Base-by-base conservation (phyloP, 1,140 invertebrate genomes). In the Drosophila novamexicana region DNA sequence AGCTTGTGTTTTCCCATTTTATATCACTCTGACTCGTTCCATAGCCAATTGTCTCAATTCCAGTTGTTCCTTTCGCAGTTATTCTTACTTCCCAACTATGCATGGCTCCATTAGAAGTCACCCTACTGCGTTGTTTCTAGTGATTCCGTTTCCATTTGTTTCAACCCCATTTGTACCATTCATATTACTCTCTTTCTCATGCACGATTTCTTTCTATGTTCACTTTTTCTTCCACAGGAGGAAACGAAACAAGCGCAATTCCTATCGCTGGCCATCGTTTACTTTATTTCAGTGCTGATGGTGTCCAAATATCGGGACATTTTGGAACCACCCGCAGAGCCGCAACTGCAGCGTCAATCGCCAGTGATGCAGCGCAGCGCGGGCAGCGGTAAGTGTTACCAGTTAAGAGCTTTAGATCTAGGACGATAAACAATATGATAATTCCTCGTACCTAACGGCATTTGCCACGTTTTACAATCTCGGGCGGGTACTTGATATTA, bases 161-260 rank as follows among this genome's bases (percentile, higher is more conserved):
- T 6, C 39, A 42, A 18, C 6, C 14, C 44, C 44, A 22, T 18
- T 9, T 50, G 0, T n/a, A 29, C 36, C 0, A 57, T 6, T 56
- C 7, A 8, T 39, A 36, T 32, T 7, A 7, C 8, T 57, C n/a
- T 29, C 32, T 4, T 32, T 42, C 29, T 22, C 10, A 8, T 16
- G 42, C 9, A 45, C 12, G n/a, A 12, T 34, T 5, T 50, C 10
- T 50, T 2, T 9, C 8, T 34, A 8, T 34, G 29, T 12, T 50
- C 34, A 36, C 7, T 22, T 18, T 36, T 18, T 56, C 34, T 14
- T 4, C 94, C 94, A 6, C 93, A 99, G 98, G 98, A 99, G 94
- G 99, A 99, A 94, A 99, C 98, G 52, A 99, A 99, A 93, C 99
- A 99, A 94, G 98, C 99, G 6, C 98, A 99, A 94, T 99, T 99